Evolutionary conservation across 2,888 invertebrate genomes (phyloP), one percentile per base, ranked within the genome.

Genomic region (Mythimna impura): DNA sequence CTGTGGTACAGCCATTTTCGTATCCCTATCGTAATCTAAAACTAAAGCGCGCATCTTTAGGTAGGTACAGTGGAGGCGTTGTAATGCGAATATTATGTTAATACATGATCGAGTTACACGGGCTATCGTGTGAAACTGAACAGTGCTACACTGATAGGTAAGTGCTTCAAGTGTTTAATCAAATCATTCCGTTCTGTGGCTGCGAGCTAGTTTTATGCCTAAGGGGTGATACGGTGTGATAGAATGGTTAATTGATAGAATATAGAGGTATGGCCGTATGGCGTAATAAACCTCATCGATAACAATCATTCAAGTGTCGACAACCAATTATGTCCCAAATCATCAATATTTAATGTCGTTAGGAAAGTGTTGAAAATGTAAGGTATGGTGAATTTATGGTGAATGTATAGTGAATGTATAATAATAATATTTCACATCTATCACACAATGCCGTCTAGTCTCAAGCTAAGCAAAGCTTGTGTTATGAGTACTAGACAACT

Each of bases 91-190:
- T 71, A 73, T 66, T 75, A 80, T 82, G 85, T 73, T 77, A 79
- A 77, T 76, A 80, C 73, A 73, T 75, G 66, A 80, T 84, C 69
- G 67, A 40, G 72, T 84, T 84, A 81, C 67, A 75, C 81, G 73
- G 81, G 75, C 80, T 81, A 86, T 78, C 75, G 30, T 30, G 30
- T 30, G 30, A 30, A 30, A 30, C 30, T 30, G 30, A 62, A 65
- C 58, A 67, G 60, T 80, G 71, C 80, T 80, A 81, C 80, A 65
- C 69, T 22, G 47, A 60, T 60, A 77, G 34, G 12, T 34, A 81
- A 86, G 74, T 79, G 71, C 79, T 80, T 71, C 80, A 78, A 86
- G 85, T 86, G 87, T 83, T 84, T 86, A 86, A 88, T 89, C 81
- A 79, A 87, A 88, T 89, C 86, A 87, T 83, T 77, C 78, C 66